A percentile compares a stretch with the other conserved stretches of the same genome.
phyloP scores from a whole-genome alignment of 1,140 invertebrate species.

The Tetranychus urticae region DNA sequence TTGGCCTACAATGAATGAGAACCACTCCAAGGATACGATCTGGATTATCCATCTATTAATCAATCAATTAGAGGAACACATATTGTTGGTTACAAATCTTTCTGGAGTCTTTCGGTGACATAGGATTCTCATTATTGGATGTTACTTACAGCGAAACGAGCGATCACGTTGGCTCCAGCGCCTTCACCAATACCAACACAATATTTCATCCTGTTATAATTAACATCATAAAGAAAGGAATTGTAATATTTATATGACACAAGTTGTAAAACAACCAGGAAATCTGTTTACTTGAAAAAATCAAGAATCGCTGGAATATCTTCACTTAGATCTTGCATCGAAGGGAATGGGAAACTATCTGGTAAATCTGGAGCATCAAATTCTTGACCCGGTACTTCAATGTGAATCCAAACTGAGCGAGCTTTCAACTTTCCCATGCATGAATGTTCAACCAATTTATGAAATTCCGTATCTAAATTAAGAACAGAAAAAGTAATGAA shows the following conservation, averaged over 20 bases:
- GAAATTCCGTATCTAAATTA: conserved; percentile 38
- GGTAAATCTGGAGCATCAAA: conserved; percentile 44
- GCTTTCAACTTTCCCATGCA: conserved; percentile 61
- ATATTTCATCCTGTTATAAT: conserved; percentile 13
- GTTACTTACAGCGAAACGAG: conserved; percentile 15
- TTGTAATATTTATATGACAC: background rate
- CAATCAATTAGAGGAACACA: too few species aligned
- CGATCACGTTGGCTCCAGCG: conserved; percentile 16
- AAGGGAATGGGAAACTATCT: conserved; percentile 49
- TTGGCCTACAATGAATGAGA: conserved; percentile 28
- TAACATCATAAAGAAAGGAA: too few species aligned
- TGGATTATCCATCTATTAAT: conserved; percentile 19
- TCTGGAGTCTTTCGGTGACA: too few species aligned
- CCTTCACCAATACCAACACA: conserved; percentile 17
- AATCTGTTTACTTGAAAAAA: conserved; percentile 32
- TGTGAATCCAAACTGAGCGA: conserved; percentile 60
- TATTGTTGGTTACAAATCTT: too few species aligned
- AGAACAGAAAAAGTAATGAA: background rate
- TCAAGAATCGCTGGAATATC: conserved; percentile 56
- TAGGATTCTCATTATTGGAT: too few species aligned
- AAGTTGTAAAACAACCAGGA: too few species aligned
- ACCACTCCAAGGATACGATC: conserved; percentile 23
- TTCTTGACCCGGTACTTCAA: conserved; percentile 67
- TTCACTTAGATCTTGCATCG: conserved; percentile 54
- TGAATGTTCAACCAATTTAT: conserved; percentile 48